Evolutionary conservation across 2,113 vertebrate species (phyloP), one percentile per base, ranked within the genome.

Genomic region (Telmatochromis brachygnathus): DNA sequence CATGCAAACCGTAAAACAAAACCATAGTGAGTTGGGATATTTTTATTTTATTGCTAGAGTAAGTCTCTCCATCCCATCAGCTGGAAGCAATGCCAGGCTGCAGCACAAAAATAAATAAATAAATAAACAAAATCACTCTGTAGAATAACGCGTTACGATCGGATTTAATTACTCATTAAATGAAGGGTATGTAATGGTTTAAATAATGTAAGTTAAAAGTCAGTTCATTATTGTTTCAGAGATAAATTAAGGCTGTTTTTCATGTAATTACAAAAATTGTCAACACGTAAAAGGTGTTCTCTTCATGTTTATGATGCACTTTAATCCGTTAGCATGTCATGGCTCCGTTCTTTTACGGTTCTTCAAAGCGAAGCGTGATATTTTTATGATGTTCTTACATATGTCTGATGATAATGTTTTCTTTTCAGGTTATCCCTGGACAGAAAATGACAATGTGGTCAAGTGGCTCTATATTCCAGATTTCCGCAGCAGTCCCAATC

Each of bases 401-500:
- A 13, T 60, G 9, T 81, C 10, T 51, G 14, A 55, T 86, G 39
- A 28, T 82, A 17, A 73, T 88, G 35, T 84, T 83, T 84, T 87
- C 4, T 87, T 90, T 94, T 23, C 95, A 99, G 99, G 99, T 80
- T 99, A 99, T 91, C 98, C 98, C 4, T 99, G 99, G 99, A 97
- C 98, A 92, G 96, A 96, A 21, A 95, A 94, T 82, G 97, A 97
- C 83, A 94, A 99, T 23, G 97, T 99, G 94, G 97, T 99, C 93
- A 99, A 99, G 93, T 99, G 99, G 99, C 96, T 99, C 56, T 99
- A 98, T 87, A 96, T 99, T 86, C 99, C 99, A 33, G 98, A 99
- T 86, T 99, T 99, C 96, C 96, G 93, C 86, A 97, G 96, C 84
- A 95, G 85, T 30, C 99, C 99, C 77, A 97, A 97, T 89, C 94